phyloP scores from a whole-genome alignment of 2,113 vertebrate species.

The Gymnogyps californianus region DNA sequence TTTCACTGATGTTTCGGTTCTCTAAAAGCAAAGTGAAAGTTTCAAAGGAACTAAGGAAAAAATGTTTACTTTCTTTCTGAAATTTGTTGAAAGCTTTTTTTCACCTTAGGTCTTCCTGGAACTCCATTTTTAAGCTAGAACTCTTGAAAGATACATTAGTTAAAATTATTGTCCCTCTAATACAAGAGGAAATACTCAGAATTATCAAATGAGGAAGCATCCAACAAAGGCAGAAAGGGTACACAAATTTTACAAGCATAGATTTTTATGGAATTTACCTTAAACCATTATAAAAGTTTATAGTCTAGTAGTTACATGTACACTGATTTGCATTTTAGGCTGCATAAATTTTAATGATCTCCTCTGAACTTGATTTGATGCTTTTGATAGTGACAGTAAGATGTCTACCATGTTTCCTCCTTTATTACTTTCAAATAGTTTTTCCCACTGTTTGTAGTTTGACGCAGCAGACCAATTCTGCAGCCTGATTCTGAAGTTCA shows the following conservation, averaged over 20 bases:
- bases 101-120: not conserved
- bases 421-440: not conserved
- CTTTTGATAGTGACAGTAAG: not conserved
- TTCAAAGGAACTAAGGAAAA: not conserved
- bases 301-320: not conserved
- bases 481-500: not conserved
- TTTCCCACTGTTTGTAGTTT: not conserved
- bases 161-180: not conserved
- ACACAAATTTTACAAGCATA: fast-evolving
- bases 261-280: not conserved
- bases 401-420: not conserved
- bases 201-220: not conserved
- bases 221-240: not conserved
- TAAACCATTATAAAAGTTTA: not conserved
- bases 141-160: not conserved
- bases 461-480: not conserved
- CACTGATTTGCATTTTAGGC: not conserved
- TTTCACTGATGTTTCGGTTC: not conserved
- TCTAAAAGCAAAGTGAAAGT: not conserved
- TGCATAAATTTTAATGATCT: not conserved
- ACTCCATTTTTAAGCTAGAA: not conserved
- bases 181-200: not conserved
- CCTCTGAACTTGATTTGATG: not conserved
- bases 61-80: not conserved
- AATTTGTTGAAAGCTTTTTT: not conserved